Evolutionary conservation across 2,797 vertebrate genomes (phyloP), one percentile per base, ranked within the genome.

Genomic region (Ctenopoma multispine): DNA sequence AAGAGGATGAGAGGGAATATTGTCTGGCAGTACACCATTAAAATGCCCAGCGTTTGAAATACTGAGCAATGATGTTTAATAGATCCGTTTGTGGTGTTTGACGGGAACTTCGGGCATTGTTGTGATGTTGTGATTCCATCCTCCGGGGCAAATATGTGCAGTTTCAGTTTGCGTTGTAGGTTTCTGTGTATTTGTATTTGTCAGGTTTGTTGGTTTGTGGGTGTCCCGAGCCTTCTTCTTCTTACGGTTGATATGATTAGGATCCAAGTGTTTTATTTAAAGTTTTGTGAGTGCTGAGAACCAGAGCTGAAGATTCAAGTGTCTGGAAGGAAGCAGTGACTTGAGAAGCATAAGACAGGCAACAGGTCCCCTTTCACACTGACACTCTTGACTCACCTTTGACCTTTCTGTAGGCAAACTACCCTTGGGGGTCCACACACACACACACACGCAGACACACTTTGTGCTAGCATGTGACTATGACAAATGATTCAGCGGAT

Each of bases 321-420:
- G 81, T 87, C 74, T 86, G 74, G 76, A 72, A 73, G 82, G 76
- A 84, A 47, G 24, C 80, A 77, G 81, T 77, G 87, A 84, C 81
- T 86, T 72, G 74, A 88, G 86, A 87, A 63, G 72, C 81, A 79
- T 82, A 77, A 67, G 75, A 81, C n/a, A 20, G 18, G 72, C 72
- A 81, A 86, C 87, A 86, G 87, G 89, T 93, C 87, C 70, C 23
- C 84, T 93, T 93, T 92, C 90, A 91, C 81, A 62, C 80, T 88
- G 87, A 92, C 89, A 85, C 90, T 83, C 85, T 66, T 87, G 68
- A 10, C 51, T 92, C 86, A 92, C 93, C 92, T 90, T 84, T 93
- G 89, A 93, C 92, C 92, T 94, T 94, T 94, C 87, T 81, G 79
- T 79, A 81, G 87, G 86, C 89, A 86, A 85, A 85, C 78, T 86